These are phyloP conservation scores for Hirudinaria manillensis DNA, from an alignment of 2,888 invertebrate genomes.

Conservation along the genomic window DNA sequence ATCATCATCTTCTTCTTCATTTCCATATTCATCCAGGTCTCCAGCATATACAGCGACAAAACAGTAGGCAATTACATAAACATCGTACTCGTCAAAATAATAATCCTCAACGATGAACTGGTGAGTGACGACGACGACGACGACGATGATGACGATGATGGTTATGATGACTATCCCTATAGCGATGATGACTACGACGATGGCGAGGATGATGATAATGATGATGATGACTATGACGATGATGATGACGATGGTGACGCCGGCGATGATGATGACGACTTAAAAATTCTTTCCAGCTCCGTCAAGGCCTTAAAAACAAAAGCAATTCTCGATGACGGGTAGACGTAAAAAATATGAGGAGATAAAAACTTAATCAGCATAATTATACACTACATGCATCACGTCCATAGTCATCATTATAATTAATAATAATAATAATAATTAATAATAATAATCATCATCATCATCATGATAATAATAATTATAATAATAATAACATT, in stretches of 20 bases:
- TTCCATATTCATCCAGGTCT: slow-evolving; percentile 17
- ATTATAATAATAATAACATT: neutral
- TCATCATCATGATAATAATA: neutral
- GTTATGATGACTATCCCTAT: neutral
- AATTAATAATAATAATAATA: slow-evolving; percentile 5
- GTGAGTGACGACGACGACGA: slow-evolving; percentile 42
- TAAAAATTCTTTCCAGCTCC: neutral
- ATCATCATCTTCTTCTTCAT: slow-evolving; percentile 30
- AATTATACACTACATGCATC: too few relatives aligned
- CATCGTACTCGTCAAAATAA: slow-evolving; percentile 64
- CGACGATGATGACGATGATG: slow-evolving; percentile 25
- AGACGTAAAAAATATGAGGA: too few relatives aligned
- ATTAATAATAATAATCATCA: neutral
- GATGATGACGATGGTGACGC: slow-evolving; percentile 21
- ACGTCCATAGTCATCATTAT: too few relatives aligned
- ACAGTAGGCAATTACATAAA: slow-evolving; percentile 51
- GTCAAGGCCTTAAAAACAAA: too few relatives aligned
- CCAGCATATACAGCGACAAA: slow-evolving; percentile 36
- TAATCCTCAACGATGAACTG: slow-evolving; percentile 63
- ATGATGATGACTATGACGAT: slow-evolving; percentile 23
- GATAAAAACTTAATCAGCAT: too few relatives aligned
- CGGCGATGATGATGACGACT: slow-evolving; percentile 20
- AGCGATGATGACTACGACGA: neutral
- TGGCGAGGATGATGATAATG: neutral
- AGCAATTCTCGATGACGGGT: too few relatives aligned